Evolutionary conservation across 2,888 invertebrate genomes (phyloP), one percentile per base, ranked within the genome.

Genomic region (Hyposoter dolosus): DNA sequence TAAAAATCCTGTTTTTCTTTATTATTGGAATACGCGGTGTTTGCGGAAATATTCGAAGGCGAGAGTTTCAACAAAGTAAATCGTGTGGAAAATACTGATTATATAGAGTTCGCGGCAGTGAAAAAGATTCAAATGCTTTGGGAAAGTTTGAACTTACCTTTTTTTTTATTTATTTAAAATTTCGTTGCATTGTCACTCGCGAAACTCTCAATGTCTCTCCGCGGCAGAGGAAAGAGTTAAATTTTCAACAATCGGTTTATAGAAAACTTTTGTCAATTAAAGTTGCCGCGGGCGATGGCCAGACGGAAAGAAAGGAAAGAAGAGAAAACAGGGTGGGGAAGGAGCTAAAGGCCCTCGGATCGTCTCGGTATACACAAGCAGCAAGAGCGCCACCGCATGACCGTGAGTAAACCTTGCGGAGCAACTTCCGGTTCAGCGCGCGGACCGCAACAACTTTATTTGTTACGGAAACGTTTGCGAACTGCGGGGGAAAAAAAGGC

Each of bases 221-320:
- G 9, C 53, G 10, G 19, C n/a, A 17, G 4, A 28, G 45, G 75
- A 50, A 35, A 63, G 15, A 60, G 60, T 35, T 47, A 23, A 50
- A 40, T 28, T 60, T 40, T 75, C 83, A 68, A 47, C 69, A 75
- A 80, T 76, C 69, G 80, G 80, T 69, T 84, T 71, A 75, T 75
- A 28, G 80, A 76, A 76, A 76, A 68, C 60, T 79, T 69, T 82
- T 19, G 77, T 84, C 77, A 82, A 84, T 84, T 82, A 84, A 84
- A 84, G 74, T 40, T 53, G 65, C 5, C 66, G 40, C 17, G 9
- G 7, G 3, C 35, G 53, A 53, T 19, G 10, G 10, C 3, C 53
- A 53, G 19, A 53, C 47, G 17, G 53, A 0, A 19, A 19, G 35
- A 56, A 32, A 47, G 71, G 15, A 32, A n/a, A 23, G 32, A 50